Conservation (phyloP, 2,888 invertebrate genomes). For the Dolichopus griseipennis region DNA sequence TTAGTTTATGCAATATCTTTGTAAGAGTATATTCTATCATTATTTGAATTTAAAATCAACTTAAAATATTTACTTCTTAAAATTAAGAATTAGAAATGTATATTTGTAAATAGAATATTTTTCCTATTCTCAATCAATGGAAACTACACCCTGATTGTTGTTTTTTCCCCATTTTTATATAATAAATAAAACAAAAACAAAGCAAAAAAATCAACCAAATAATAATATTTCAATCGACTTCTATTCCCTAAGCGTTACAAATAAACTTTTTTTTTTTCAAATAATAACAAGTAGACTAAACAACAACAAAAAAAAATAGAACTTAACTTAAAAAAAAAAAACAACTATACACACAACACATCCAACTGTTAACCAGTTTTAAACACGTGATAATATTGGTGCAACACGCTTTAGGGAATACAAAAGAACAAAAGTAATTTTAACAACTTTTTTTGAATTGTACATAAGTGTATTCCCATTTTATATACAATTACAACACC, state of each 20-base stretch:
- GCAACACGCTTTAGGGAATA: slow-evolving; percentile 12
- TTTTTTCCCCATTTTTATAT: too few relatives aligned
- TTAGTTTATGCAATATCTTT: too few relatives aligned
- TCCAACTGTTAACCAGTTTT: slow-evolving; percentile 5
- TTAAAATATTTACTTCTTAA: too few relatives aligned
- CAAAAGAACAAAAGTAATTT: background rate
- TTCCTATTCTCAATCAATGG: too few relatives aligned
- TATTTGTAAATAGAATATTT: too few relatives aligned
- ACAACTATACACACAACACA: background rate
- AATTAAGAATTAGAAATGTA: too few relatives aligned
- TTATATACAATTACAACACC: background rate
- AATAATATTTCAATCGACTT: background rate
- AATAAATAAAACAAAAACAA: background rate
- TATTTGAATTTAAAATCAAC: too few relatives aligned
- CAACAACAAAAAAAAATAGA: too few relatives aligned
- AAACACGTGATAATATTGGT: slow-evolving; percentile 11
- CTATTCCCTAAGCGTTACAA: background rate
- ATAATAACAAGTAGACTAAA: too few relatives aligned
- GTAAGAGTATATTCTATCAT: too few relatives aligned
- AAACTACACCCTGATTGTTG: too few relatives aligned
- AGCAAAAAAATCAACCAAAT: background rate
- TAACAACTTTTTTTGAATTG: background rate
- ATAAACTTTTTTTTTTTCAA: background rate
- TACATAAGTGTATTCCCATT: background rate
- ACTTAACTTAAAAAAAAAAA: background rate